These are phyloP conservation scores for Neolamprologus falcicula DNA, from an alignment of 2,113 vertebrate species.

Conservation along the genomic window DNA sequence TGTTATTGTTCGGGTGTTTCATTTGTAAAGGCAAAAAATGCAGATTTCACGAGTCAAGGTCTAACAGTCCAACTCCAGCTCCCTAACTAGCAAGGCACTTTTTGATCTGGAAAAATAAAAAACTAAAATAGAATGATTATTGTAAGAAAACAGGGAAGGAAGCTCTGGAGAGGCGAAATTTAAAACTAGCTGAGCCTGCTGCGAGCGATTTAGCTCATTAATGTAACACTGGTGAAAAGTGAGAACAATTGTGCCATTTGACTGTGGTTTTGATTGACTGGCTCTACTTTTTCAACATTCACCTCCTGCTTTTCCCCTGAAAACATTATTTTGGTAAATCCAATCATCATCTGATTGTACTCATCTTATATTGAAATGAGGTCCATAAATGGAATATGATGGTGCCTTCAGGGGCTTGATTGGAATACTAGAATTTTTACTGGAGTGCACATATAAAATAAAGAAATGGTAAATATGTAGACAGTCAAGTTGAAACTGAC, in stretches of 20 bases:
- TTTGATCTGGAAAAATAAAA: not conserved
- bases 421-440: not conserved
- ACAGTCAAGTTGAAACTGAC: not conserved
- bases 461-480: not conserved
- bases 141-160: not conserved
- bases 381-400: not conserved
- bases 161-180: not conserved
- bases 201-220: not conserved
- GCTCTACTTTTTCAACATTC: not conserved
- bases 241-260: not conserved
- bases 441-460: not conserved
- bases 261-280: not conserved
- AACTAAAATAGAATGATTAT: constrained; percentile 10
- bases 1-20: not conserved
- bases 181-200: not conserved
- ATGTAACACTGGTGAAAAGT: not conserved
- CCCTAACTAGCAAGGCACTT: not conserved
- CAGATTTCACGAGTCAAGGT: not conserved
- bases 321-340: not conserved
- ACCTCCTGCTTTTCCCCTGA: not conserved
- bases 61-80: not conserved
- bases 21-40: not conserved
- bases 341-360: not conserved
- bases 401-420: not conserved
- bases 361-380: not conserved